Evolutionary conservation across 92 coral and sea anemone genomes (phyloP), one percentile per base, ranked within the genome.

Genomic region (Isaurus tuberculatus): DNA sequence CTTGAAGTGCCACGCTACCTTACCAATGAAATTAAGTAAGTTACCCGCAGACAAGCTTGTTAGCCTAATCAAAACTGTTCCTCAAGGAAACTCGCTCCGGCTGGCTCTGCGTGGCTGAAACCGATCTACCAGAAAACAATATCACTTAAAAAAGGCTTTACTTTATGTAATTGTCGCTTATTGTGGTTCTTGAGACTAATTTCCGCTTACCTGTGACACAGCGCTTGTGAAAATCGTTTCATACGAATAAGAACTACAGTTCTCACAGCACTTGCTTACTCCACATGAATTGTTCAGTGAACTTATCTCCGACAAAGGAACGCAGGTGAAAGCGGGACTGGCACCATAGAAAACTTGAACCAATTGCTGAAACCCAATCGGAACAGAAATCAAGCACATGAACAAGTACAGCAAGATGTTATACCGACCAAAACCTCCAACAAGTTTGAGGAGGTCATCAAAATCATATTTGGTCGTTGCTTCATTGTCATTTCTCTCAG

Each of bases 261-360:
- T 90, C 13, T 33, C 64, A 65, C 97, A 92, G 28, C 97, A 92
- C 63, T 78, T 32, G 51, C 80, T 83, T 36, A 37, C 66, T 10
- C 78, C 80, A 87, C 97, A 92, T 7, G 91, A 73, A 20, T 36
- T 37, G 69, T 55, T 49, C 10, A 20, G 25, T 22, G 48, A n/a
- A 30, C 61, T 65, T 40, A 27, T 68, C 73, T 58, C 23, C 2
- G 88, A 14, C n/a, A 48, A 4, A 2, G 36, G 72, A 30, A 36
- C 65, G 29, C 96, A 92, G 8, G 74, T 70, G 66, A 84, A 92
- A 8, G 42, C 10, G 1, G 97, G 97, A 2, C 91, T 88, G 26
- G 92, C 94, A 72, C 92, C 93, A 20, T 90, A 92, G 73, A 93
- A 93, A 46, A 93, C 94, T 16, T 91, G 94, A 5, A 92, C 84